A percentile compares a stretch with the other conserved stretches of the same genome.
Conservation (phyloP, 2,113 vertebrate genomes). For the Labeo catla region DNA sequence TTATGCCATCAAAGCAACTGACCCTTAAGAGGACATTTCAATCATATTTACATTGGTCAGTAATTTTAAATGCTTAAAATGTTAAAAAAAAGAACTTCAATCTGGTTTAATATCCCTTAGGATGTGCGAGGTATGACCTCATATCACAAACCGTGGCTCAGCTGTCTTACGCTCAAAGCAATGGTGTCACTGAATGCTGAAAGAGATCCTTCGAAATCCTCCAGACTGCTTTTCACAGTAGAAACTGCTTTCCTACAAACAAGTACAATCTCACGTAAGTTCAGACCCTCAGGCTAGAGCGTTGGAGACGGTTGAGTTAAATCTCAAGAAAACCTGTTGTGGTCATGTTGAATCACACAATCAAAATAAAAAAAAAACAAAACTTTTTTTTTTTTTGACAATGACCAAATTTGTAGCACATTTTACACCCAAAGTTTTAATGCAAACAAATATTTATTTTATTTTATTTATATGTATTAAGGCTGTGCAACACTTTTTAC, state of each 20-base stretch:
- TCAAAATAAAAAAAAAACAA: neutral
- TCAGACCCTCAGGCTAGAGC: neutral
- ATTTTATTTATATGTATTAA: neutral
- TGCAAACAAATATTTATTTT: neutral
- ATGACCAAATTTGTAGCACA: neutral
- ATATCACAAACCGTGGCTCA: neutral
- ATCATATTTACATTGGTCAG: neutral
- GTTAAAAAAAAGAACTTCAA: neutral
- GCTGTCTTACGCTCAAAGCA: neutral
- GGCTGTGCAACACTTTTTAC: neutral
- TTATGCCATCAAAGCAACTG: neutral
- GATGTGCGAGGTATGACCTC: neutral
- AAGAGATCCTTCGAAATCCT: neutral
- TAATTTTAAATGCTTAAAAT: neutral
- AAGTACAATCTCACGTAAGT: neutral
- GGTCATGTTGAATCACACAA: neutral
- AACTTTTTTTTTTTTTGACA: neutral
- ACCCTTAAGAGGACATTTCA: neutral
- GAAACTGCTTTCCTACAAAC: neutral
- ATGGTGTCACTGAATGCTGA: neutral
- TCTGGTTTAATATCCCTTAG: neutral
- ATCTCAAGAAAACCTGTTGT: neutral
- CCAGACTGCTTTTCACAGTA: neutral
- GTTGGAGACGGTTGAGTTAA: neutral
- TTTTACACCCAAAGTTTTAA: neutral